Evolutionary conservation across 2,888 invertebrate species (phyloP).

Genomic region (Tubiluchus corallicola): DNA sequence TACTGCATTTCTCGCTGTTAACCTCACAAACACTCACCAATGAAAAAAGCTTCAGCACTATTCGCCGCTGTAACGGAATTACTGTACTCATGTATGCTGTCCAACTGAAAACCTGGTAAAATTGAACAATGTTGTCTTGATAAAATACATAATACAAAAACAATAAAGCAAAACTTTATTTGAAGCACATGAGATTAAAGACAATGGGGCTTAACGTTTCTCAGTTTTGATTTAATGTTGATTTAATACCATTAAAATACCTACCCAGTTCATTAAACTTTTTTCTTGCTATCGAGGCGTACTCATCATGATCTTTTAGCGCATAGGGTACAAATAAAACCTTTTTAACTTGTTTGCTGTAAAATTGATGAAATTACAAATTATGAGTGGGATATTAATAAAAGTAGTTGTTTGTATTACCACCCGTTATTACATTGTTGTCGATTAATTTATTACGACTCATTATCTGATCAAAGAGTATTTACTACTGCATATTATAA

Average conservation of each 20-base stretch:
- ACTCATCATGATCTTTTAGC: conserved; percentile 42
- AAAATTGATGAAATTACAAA: conserved; percentile 7
- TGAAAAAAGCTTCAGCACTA: conserved; percentile 47
- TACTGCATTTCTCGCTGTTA: background rate
- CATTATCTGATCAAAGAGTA: no score
- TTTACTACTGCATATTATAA: no score
- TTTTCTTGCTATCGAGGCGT: conserved; percentile 40
- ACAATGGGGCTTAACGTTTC: background rate
- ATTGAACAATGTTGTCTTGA: background rate
- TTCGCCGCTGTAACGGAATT: conserved; percentile 39
- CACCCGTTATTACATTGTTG: no score
- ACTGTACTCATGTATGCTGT: conserved; percentile 40
- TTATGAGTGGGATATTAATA: no score
- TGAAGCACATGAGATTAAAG: no score
- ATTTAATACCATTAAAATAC: conserved; percentile 8
- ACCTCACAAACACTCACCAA: conserved; percentile 33
- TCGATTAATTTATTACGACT: no score
- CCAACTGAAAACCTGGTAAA: conserved; percentile 37
- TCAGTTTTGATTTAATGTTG: background rate
- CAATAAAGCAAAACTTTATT: background rate
- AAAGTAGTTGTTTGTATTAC: no score
- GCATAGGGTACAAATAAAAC: conserved; percentile 59
- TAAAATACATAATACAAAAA: background rate
- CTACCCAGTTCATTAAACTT: conserved; percentile 44
- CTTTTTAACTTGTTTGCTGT: conserved; percentile 39